Evolutionary conservation across 2,113 vertebrate genomes (phyloP).

Genomic region (Typhlomys cinereus): DNA sequence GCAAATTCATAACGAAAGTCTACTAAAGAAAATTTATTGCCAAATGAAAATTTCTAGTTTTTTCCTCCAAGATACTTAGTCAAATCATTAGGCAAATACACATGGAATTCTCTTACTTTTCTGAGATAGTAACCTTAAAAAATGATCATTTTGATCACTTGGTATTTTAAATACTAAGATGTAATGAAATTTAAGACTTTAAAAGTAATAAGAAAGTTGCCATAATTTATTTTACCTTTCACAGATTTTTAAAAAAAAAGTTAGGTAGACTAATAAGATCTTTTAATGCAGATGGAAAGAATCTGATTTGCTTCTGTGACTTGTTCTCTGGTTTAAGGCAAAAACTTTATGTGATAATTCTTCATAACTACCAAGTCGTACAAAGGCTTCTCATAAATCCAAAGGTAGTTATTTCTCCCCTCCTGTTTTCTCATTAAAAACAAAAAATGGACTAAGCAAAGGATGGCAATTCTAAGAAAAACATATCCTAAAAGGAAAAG

Average conservation of each 20-base stretch:
- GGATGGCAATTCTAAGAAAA: too few relatives aligned
- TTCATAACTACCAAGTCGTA: not conserved
- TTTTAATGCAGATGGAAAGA: not conserved
- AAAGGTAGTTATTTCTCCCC: not conserved
- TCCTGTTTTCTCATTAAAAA: not conserved
- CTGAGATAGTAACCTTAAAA: slow-evolving; percentile 18
- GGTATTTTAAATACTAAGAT: slow-evolving; percentile 11
- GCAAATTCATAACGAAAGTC: not conserved
- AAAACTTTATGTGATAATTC: not conserved
- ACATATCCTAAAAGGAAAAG: not conserved
- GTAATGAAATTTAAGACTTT: not conserved
- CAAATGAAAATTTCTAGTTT: not conserved
- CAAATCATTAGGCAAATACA: not conserved
- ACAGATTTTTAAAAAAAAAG: not conserved
- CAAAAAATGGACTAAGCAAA: too few relatives aligned
- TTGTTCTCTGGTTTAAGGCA: not conserved
- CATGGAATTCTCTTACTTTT: not conserved
- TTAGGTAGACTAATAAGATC: not conserved
- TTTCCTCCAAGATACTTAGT: not conserved
- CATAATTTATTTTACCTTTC: slow-evolving; percentile 4
- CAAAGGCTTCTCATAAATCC: not conserved
- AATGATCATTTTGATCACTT: not conserved
- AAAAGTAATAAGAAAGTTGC: slow-evolving; percentile 24
- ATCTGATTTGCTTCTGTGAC: not conserved
- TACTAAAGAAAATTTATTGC: not conserved